phyloP scores from a whole-genome alignment of 2,888 invertebrate genomes.

The Pomacea canaliculata region DNA sequence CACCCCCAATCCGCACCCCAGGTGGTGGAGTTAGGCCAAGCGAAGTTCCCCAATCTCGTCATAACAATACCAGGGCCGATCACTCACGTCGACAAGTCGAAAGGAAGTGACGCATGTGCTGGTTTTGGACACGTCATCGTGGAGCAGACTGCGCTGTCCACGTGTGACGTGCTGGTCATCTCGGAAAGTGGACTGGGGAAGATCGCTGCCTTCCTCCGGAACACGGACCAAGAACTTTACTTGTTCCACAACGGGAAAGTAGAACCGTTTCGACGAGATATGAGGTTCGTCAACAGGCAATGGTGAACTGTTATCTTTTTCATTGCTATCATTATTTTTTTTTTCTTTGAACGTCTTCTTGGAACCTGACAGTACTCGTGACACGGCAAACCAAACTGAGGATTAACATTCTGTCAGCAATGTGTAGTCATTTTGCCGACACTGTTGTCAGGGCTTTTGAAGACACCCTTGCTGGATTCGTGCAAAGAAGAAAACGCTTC shows the following conservation, averaged over 20 bases:
- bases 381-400: too few relatives aligned
- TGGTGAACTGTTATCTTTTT: background rate
- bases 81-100: conserved; percentile 29
- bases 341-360: too few relatives aligned
- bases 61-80: conserved; percentile 30
- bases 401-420: too few relatives aligned
- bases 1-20: background rate
- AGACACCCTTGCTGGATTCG: too few relatives aligned
- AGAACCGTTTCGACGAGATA: conserved; percentile 8
- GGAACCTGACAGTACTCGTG: too few relatives aligned
- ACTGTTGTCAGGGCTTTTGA: too few relatives aligned
- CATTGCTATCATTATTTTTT: too few relatives aligned
- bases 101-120: conserved; percentile 25
- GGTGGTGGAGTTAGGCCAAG: conserved; percentile 10
- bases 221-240: conserved; percentile 21
- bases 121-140: conserved; percentile 31
- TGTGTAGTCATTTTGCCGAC: too few relatives aligned
- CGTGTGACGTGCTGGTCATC: conserved; percentile 33
- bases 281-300: background rate
- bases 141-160: conserved; percentile 29
- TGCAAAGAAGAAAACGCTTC: too few relatives aligned
- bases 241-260: conserved; percentile 20
- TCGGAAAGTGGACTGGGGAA: conserved; percentile 33
- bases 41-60: conserved; percentile 14
- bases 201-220: conserved; percentile 32